Base-by-base conservation (phyloP, 2,113 vertebrate genomes). In the Istiophorus platypterus region DNA sequence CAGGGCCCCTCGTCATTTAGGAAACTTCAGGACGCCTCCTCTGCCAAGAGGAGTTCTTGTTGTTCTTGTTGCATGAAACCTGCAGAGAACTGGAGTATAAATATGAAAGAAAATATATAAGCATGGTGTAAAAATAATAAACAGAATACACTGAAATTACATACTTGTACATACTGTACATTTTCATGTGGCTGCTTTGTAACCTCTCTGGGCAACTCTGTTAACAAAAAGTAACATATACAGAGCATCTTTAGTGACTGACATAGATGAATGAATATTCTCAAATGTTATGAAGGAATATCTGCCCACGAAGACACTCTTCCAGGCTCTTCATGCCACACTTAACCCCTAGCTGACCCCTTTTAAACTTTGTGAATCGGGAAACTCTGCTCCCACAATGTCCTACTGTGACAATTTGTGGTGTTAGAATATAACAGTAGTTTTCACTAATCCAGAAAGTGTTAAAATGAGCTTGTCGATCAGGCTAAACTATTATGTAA, bases 1-100 rank as follows among this genome's bases (percentile, higher is more conserved):
- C 76, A 97, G 77, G 9, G 95, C 91, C 98, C 98, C 56, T 96
- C 97, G 52, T 96, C 88, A 66, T 0, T 91, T 94, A 2, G 94
- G 91, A 94, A 96, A 97, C 14, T 42, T 89, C 27, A 98, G 85
- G 0, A 45, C 74, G 3, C 97, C 95, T 0, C 94, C 93, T 5
- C 0, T 0, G 6, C 29, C 49, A 80, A 98, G 31, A 27, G 96
- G 12, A 0, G 72, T 92, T 31, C n/a, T n/a, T n/a, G n/a, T 72
- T 78, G 64, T 90, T 92, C 7, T 90, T 61, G 24, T 93, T 52
- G 71, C 95, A 96, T 17, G 97, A 95, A 73, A 98, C 68, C 8
- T 96, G 80, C 9, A 14, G 10, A 22, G 54, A 59, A 89, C 98
- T 99, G 84, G 4, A 85, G 81, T 27, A 72, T 34, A 2, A 34